These are phyloP conservation scores for Sinonovacula constricta DNA, from an alignment of 1,140 invertebrate species.

Conservation along the genomic window DNA sequence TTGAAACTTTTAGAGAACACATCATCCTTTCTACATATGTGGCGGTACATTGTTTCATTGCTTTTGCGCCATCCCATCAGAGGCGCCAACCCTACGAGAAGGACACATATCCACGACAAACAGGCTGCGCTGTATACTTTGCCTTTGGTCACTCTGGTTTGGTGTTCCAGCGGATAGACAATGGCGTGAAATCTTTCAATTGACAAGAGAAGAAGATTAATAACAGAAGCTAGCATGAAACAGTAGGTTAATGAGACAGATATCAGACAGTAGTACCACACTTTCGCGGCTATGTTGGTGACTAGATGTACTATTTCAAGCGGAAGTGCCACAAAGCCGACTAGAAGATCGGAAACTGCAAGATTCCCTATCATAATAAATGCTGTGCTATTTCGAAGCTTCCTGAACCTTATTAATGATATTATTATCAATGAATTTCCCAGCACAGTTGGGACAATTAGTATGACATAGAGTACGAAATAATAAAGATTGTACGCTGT, in stretches of 20 bases:
- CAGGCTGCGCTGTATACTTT: background rate
- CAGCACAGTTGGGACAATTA: background rate
- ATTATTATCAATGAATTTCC: constrained; percentile 10
- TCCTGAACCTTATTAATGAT: background rate
- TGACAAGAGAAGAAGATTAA: constrained; percentile 10
- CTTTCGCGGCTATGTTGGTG: background rate
- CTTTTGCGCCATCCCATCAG: too few species aligned
- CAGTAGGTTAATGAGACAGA: background rate
- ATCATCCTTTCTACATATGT: too few species aligned
- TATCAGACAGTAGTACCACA: constrained; percentile 4
- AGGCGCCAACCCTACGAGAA: background rate
- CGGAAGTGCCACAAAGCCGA: constrained; percentile 5
- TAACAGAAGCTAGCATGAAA: background rate
- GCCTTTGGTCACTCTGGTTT: background rate
- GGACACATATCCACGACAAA: background rate
- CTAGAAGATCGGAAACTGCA: background rate
- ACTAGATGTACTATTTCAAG: background rate
- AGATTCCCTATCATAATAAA: constrained; percentile 16
- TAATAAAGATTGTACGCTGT: too few species aligned
- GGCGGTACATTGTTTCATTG: too few species aligned
- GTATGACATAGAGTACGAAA: background rate
- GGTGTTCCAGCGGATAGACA: constrained; percentile 6
- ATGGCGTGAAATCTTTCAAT: constrained; percentile 6
- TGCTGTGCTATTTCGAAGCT: background rate
- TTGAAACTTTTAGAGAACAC: too few species aligned